Conservation (phyloP, 1,140 invertebrate genomes). For the Drosophila mojavensis region DNA sequence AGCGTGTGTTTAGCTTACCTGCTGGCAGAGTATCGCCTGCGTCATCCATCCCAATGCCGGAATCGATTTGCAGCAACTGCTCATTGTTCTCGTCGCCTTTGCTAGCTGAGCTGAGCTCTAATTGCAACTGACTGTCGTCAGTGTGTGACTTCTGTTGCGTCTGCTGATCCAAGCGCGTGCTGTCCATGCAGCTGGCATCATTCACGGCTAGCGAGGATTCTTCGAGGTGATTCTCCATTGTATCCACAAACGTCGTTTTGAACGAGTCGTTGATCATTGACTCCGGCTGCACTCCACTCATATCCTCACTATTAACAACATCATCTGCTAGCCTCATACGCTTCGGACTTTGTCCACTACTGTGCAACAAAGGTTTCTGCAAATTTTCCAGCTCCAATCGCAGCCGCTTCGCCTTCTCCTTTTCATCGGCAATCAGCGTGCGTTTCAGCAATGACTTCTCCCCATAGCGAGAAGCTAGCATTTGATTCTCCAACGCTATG, state of each 20-base stretch:
- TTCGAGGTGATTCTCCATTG: not conserved
- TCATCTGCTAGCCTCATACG: slow-evolving; percentile 17
- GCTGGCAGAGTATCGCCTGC: slow-evolving; percentile 11
- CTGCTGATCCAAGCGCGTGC: slow-evolving; percentile 24
- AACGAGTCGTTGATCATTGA: slow-evolving; percentile 39
- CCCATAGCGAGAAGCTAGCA: slow-evolving; percentile 66
- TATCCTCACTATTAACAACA: not conserved
- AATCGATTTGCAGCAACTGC: slow-evolving; percentile 40
- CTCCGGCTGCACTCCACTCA: slow-evolving; percentile 23
- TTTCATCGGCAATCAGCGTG: not conserved
- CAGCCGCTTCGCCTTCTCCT: not conserved
- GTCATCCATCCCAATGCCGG: slow-evolving; percentile 59
- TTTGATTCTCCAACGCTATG: slow-evolving; percentile 71
- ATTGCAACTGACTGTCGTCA: not conserved
- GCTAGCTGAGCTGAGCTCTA: not conserved
- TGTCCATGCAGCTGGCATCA: slow-evolving; percentile 48
- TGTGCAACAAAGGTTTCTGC: slow-evolving; percentile 30
- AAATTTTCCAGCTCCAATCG: not conserved
- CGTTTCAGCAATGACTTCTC: slow-evolving; percentile 26
- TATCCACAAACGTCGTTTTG: not conserved
- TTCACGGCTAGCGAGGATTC: slow-evolving; percentile 37
- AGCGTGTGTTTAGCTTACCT: slow-evolving; percentile 60
- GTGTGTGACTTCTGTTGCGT: not conserved
- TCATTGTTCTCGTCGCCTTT: slow-evolving; percentile 6
- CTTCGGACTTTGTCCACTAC: not conserved